Evolutionary conservation across 2,113 vertebrate genomes (phyloP).

Genomic region (Microcebus ravelobensis): DNA sequence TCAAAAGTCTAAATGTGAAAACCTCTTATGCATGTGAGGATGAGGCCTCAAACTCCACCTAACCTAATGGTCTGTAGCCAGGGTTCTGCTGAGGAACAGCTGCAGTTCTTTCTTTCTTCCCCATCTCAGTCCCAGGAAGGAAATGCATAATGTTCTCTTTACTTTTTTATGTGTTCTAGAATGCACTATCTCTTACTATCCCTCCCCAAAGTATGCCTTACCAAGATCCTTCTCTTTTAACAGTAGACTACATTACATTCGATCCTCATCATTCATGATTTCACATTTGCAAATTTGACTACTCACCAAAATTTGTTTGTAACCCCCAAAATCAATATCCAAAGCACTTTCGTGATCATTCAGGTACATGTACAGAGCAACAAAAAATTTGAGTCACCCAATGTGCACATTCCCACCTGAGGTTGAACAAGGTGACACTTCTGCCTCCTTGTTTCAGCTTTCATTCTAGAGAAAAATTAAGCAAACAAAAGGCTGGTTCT

Average conservation of each 20-base stretch:
- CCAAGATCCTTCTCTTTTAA: not conserved
- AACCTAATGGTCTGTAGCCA: not conserved
- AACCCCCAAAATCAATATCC: not conserved
- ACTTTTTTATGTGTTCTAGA: not conserved
- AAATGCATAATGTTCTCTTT: not conserved
- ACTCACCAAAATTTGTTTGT: not conserved
- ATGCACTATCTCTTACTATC: not conserved
- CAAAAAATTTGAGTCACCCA: not conserved
- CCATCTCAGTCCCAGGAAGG: not conserved
- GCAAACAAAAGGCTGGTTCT: not conserved
- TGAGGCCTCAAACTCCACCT: not conserved
- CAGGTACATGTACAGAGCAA: not conserved
- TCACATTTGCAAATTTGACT: not conserved
- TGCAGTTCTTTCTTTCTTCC: not conserved
- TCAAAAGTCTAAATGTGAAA: not conserved
- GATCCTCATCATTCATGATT: not conserved
- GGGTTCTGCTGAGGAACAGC: not conserved
- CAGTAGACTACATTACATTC: not conserved
- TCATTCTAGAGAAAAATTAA: not conserved
- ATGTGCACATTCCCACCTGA: not conserved
- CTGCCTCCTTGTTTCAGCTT: not conserved
- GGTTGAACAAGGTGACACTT: not conserved
- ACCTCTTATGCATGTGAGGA: not conserved
- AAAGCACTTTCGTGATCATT: not conserved
- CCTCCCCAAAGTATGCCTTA: not conserved